These are phyloP conservation scores for Stenodera caucasica DNA, from an alignment of 2,888 invertebrate genomes.

Conservation along the genomic window DNA sequence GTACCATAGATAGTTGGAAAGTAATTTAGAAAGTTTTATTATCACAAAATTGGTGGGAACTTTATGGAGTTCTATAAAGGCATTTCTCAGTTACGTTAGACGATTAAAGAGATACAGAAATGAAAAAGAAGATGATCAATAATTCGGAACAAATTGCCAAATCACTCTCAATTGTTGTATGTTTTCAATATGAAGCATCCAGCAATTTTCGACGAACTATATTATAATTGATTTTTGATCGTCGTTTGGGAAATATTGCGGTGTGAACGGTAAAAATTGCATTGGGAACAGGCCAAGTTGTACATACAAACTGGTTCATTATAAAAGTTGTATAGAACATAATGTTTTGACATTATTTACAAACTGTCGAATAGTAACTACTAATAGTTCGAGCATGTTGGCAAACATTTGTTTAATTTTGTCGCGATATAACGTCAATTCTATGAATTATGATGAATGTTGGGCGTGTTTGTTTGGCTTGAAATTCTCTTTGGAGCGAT, in stretches of 20 bases:
- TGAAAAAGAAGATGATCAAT: no score
- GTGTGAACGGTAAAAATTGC: slow-evolving; percentile 2
- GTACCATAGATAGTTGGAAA: slow-evolving; percentile 31
- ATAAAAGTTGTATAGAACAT: background rate
- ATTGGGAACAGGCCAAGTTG: background rate
- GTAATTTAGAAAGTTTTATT: slow-evolving; percentile 36
- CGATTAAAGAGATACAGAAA: no score
- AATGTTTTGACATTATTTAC: slow-evolving; percentile 9
- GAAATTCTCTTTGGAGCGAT: no score
- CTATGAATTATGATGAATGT: background rate
- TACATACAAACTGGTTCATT: slow-evolving; percentile 5
- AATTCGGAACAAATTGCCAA: slow-evolving; percentile 20
- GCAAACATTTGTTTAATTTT: slow-evolving; percentile 21
- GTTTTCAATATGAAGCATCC: background rate
- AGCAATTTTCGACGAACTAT: background rate
- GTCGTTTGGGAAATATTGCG: background rate
- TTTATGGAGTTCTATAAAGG: slow-evolving; percentile 26
- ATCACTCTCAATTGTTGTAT: slow-evolving; percentile 4
- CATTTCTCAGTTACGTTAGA: slow-evolving; percentile 11
- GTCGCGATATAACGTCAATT: slow-evolving; percentile 5
- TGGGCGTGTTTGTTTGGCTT: no score
- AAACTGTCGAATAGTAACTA: background rate
- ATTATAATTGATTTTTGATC: background rate
- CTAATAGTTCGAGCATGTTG: slow-evolving; percentile 13
- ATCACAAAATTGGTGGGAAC: slow-evolving; percentile 18